phyloP scores from a whole-genome alignment of 2,888 invertebrate genomes.

The Ferdinandea cuprea region DNA sequence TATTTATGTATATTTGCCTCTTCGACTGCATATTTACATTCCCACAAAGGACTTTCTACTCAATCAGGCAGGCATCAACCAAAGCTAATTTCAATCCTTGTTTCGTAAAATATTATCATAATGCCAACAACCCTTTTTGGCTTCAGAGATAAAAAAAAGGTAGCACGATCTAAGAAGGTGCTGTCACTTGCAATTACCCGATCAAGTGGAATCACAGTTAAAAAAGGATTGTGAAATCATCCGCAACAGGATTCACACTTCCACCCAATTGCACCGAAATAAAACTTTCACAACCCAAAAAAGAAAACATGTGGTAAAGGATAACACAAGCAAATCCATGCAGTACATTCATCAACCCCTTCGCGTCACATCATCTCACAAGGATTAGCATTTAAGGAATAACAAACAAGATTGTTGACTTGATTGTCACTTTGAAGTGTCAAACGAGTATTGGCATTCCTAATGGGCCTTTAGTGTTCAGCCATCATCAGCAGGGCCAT shows the following conservation, averaged over 20 bases:
- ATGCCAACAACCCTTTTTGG: constrained; percentile 44
- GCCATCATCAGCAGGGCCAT: constrained; percentile 60
- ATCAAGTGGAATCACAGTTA: constrained; percentile 65
- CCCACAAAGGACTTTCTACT: constrained; percentile 13
- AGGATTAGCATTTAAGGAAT: constrained; percentile 72
- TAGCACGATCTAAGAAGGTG: constrained; percentile 8
- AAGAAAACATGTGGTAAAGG: constrained; percentile 66
- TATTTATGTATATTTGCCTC: neutral
- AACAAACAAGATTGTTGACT: constrained; percentile 71
- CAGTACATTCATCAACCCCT: constrained; percentile 37
- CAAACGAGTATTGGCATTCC: constrained; percentile 75
- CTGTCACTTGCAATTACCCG: constrained; percentile 67
- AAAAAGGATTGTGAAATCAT: constrained; percentile 60
- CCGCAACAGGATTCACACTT: constrained; percentile 41
- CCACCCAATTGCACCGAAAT: constrained; percentile 41
- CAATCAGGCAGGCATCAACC: constrained; percentile 29
- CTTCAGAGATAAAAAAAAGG: constrained; percentile 27
- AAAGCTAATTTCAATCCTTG: constrained; percentile 45
- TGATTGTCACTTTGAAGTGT: constrained; percentile 73
- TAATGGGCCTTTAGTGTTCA: constrained; percentile 76
- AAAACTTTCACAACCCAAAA: constrained; percentile 29
- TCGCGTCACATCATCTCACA: neutral
- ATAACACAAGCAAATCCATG: constrained; percentile 43
- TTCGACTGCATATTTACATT: neutral
- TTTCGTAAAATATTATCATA: constrained; percentile 41